A percentile compares a stretch with the other conserved stretches of the same genome.
Evolutionary conservation across 2,113 vertebrate species (phyloP).

Genomic region (Tautogolabrus adspersus): DNA sequence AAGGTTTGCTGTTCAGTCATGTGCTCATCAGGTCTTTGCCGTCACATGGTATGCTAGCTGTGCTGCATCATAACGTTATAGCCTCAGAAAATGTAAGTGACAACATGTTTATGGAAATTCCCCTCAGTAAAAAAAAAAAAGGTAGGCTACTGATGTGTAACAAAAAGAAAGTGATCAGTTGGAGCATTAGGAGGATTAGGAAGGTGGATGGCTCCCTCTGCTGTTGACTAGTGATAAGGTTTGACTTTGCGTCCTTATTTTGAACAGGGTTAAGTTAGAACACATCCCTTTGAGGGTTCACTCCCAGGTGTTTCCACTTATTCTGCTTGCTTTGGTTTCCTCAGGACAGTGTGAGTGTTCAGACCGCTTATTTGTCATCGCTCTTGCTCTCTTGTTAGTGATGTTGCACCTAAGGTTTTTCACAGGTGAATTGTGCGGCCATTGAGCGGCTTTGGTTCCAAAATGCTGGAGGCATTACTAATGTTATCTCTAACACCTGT

Average conservation of each 20-base stretch:
- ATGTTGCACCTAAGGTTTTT: too few species aligned
- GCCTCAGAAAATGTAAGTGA: not conserved
- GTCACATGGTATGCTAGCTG: not conserved
- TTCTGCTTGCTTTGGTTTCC: too few species aligned
- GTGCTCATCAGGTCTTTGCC: not conserved
- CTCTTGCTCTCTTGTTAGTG: too few species aligned
- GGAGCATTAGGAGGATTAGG: not conserved
- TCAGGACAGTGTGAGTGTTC: not conserved
- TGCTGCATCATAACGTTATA: not conserved
- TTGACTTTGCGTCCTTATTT: not conserved
- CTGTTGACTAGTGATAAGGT: slow-evolving; percentile 29
- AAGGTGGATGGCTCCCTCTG: slow-evolving; percentile 64
- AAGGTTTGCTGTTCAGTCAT: not conserved
- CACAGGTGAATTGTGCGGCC: too few species aligned
- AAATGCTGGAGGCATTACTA: not conserved
- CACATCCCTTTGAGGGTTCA: not conserved
- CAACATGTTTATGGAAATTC: not conserved
- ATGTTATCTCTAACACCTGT: not conserved
- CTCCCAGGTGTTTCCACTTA: too few species aligned
- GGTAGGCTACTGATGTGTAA: not conserved
- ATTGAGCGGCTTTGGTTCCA: not conserved
- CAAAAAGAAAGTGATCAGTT: not conserved
- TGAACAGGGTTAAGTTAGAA: not conserved
- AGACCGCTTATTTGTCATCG: too few species aligned
- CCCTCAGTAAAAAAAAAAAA: not conserved